phyloP scores from a whole-genome alignment of 2,797 vertebrate genomes.

The Hyperoplus immaculatus region DNA sequence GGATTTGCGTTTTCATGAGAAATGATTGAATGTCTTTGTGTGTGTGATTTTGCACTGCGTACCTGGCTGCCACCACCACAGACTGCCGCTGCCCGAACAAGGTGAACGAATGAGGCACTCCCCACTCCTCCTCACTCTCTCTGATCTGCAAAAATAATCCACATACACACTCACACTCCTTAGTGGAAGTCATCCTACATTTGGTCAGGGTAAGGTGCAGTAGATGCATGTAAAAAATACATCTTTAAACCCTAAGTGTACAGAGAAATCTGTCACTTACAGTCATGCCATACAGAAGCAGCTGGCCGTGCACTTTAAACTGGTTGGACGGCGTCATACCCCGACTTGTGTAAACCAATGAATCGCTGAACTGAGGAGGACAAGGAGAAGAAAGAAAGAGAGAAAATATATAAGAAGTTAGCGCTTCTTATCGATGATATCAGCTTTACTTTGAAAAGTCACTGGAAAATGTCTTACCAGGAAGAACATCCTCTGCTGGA shows the following conservation, averaged over 20 bases:
- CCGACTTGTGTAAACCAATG: constrained; percentile 94
- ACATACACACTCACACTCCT: background rate
- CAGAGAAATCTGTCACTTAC: constrained; percentile 75
- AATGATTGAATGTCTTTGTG: background rate
- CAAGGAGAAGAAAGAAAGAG: background rate
- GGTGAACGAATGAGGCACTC: constrained; percentile 94
- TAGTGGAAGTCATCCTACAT: background rate
- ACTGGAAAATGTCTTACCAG: constrained; percentile 83
- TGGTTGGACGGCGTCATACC: constrained; percentile 94
- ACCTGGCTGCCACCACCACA: constrained; percentile 96
- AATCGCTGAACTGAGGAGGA: constrained; percentile 91
- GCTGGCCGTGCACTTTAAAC: constrained; percentile 96
- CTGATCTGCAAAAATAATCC: constrained; percentile 84
- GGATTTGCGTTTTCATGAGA: background rate
- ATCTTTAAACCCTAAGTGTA: too few relatives aligned
- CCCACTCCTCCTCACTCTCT: constrained; percentile 97
- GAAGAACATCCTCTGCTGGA: constrained; percentile 99
- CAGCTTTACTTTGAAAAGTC: background rate
- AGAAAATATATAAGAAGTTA: too few relatives aligned
- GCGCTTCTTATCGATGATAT: background rate
- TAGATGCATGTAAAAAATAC: background rate
- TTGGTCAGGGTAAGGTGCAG: background rate
- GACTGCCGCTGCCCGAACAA: constrained; percentile 93
- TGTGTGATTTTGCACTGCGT: constrained; percentile 24
- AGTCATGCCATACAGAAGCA: constrained; percentile 94